These are phyloP conservation scores for Chelmon rostratus DNA, from an alignment of 2,797 vertebrate genomes.

Conservation along the genomic window DNA sequence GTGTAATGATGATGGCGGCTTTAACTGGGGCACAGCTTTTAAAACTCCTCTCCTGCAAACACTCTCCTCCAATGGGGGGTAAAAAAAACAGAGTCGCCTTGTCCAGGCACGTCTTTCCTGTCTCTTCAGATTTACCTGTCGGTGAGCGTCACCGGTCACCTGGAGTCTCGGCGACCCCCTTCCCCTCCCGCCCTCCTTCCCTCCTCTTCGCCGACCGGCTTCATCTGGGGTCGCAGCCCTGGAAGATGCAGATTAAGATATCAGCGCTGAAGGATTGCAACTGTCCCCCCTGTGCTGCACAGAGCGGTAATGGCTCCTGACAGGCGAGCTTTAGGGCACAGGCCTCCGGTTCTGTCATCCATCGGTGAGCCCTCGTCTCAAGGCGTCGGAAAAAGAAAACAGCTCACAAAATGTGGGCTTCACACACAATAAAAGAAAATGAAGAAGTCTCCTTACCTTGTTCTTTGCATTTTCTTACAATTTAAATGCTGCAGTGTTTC, in stretches of 20 bases:
- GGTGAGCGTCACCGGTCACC: slow-evolving; percentile 80
- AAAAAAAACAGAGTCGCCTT: slow-evolving; percentile 51
- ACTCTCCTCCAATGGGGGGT: slow-evolving; percentile 46
- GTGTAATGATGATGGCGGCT: slow-evolving; percentile 86
- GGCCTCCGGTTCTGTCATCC: slow-evolving; percentile 75
- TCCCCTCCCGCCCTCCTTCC: background rate
- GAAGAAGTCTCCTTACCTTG: background rate
- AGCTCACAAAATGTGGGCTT: slow-evolving; percentile 70
- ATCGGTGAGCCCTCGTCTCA: slow-evolving; percentile 71
- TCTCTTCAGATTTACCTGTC: slow-evolving; percentile 71
- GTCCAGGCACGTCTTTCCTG: slow-evolving; percentile 77
- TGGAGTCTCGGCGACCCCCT: slow-evolving; percentile 56
- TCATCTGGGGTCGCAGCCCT: slow-evolving; percentile 71
- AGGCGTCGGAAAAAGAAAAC: slow-evolving; percentile 70
- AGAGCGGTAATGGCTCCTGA: slow-evolving; percentile 83
- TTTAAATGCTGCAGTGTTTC: background rate
- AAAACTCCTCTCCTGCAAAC: slow-evolving; percentile 79
- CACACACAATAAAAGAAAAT: background rate
- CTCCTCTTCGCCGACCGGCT: slow-evolving; percentile 79
- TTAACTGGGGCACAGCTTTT: slow-evolving; percentile 86
- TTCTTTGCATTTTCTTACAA: background rate
- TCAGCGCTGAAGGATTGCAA: slow-evolving; percentile 78
- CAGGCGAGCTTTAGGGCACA: slow-evolving; percentile 79
- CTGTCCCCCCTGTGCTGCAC: slow-evolving; percentile 67
- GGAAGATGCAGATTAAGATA: slow-evolving; percentile 85